A percentile compares a stretch with the other conserved stretches of the same genome.
These are phyloP conservation scores for Steinernema feltiae DNA, from an alignment of 1,140 invertebrate species.

Conservation along the genomic window DNA sequence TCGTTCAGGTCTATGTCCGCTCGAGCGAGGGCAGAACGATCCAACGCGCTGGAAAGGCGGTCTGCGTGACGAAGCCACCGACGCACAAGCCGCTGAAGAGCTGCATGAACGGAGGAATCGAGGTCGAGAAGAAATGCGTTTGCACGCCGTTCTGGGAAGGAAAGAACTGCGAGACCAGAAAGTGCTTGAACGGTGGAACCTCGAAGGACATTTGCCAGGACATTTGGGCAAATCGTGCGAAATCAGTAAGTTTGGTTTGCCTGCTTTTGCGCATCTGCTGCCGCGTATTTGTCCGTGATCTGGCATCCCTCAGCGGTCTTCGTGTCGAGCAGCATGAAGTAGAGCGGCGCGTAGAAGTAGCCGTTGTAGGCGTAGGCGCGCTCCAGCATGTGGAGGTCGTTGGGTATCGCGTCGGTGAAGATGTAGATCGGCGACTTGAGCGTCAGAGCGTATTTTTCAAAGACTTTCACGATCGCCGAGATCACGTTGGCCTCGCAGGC, in stretches of 20 bases:
- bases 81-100: slow-evolving; percentile 26
- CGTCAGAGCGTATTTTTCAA: too few species aligned
- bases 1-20: slow-evolving; percentile 33
- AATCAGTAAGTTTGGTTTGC: background rate
- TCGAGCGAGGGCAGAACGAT: slow-evolving; percentile 35
- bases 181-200: slow-evolving; percentile 39
- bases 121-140: slow-evolving; percentile 36
- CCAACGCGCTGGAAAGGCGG: slow-evolving; percentile 36
- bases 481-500: too few species aligned
- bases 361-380: too few species aligned
- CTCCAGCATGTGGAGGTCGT: too few species aligned
- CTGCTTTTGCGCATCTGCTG: too few species aligned
- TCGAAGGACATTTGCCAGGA: slow-evolving; percentile 22
- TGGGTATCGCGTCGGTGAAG: too few species aligned
- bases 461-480: too few species aligned
- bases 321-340: too few species aligned
- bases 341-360: too few species aligned
- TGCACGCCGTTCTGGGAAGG: slow-evolving; percentile 35
- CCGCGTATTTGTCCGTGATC: too few species aligned
- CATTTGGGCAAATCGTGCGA: slow-evolving; percentile 28
- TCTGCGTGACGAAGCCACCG: slow-evolving; percentile 25
- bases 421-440: too few species aligned
- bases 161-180: slow-evolving; percentile 27
- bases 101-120: slow-evolving; percentile 40
- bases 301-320: too few species aligned